A percentile compares a stretch with the other conserved stretches of the same genome.
phyloP scores from a whole-genome alignment of 2,888 invertebrate species.

The Xanthia togata region DNA sequence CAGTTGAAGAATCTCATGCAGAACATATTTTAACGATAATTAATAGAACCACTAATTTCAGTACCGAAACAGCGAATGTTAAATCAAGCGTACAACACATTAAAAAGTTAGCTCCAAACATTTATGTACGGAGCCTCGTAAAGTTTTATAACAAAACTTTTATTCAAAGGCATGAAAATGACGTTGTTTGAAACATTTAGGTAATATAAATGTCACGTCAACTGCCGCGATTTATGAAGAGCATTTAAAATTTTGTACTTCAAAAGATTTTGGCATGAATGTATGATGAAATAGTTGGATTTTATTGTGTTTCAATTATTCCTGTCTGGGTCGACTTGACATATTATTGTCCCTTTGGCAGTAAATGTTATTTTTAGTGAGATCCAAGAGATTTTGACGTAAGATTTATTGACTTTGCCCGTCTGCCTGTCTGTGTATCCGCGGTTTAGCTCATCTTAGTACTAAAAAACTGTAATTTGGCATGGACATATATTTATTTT shows the following conservation, averaged over 20 bases:
- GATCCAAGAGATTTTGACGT: constrained; percentile 21
- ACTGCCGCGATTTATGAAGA: constrained; percentile 49
- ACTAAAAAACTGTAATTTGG: too few relatives aligned
- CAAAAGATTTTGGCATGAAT: constrained; percentile 39
- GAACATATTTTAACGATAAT: neutral
- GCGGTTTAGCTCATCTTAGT: too few relatives aligned
- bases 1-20: neutral
- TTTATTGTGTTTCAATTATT: constrained; percentile 62
- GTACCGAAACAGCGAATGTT: neutral
- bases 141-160: constrained; percentile 51
- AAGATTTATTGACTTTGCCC: constrained; percentile 55
- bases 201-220: constrained; percentile 49
- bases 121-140: constrained; percentile 24
- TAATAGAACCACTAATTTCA: constrained; percentile 10
- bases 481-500: too few relatives aligned
- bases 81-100: constrained; percentile 40
- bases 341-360: constrained; percentile 26
- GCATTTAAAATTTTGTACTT: constrained; percentile 29
- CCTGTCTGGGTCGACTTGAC: constrained; percentile 34
- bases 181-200: constrained; percentile 36
- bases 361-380: constrained; percentile 27
- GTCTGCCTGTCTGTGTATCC: too few relatives aligned
- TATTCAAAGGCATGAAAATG: constrained; percentile 23
- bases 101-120: constrained; percentile 43
- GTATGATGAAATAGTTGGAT: constrained; percentile 37